Evolutionary conservation across 1,140 invertebrate species (phyloP).

Genomic region (Laupala kohalensis): DNA sequence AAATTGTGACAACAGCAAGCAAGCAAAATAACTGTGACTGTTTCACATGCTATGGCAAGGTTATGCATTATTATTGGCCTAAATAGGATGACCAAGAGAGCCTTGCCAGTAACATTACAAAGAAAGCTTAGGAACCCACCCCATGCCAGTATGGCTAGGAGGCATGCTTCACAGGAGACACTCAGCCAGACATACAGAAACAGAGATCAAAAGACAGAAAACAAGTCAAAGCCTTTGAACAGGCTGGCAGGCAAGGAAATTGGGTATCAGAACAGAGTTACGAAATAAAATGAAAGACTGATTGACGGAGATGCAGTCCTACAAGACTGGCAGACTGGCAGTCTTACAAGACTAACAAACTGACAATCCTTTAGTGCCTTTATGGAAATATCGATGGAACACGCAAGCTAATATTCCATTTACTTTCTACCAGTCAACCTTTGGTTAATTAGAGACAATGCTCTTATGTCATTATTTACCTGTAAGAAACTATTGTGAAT

Average conservation of each 20-base stretch:
- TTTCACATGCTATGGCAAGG: not conserved
- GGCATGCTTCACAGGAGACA: not conserved
- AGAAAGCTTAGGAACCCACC: not conserved
- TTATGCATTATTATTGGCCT: not conserved
- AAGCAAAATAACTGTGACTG: no score
- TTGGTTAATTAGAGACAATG: no score
- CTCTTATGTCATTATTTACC: no score
- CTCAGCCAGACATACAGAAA: not conserved
- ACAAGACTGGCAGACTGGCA: not conserved
- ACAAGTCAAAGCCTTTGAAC: not conserved
- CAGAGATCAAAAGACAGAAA: not conserved
- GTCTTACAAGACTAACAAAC: not conserved
- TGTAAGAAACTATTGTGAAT: no score
- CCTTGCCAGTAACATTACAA: not conserved
- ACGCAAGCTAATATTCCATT: no score
- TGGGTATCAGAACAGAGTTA: not conserved
- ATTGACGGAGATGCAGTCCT: not conserved
- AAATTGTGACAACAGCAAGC: not conserved
- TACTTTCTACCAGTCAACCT: no score
- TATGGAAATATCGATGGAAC: no score
- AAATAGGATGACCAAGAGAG: not conserved
- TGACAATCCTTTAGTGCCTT: not conserved
- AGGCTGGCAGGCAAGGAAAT: not conserved
- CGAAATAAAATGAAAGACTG: not conserved
- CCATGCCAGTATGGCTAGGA: not conserved